A percentile compares a stretch with the other conserved stretches of the same genome.
These are phyloP conservation scores for Panopea generosa DNA, from an alignment of 2,888 invertebrate species.

Conservation along the genomic window DNA sequence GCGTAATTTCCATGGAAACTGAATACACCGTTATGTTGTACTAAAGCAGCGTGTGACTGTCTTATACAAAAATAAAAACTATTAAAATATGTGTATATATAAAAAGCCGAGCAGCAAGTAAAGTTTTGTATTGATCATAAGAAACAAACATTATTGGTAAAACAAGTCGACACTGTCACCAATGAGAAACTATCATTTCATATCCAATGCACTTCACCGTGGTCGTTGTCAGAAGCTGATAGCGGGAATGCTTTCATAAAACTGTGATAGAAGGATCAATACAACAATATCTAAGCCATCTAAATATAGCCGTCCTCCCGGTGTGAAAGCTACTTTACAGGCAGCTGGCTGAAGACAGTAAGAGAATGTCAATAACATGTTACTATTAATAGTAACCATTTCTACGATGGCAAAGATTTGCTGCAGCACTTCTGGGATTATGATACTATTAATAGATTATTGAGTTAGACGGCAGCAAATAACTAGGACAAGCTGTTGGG, in stretches of 20 bases:
- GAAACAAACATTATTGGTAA: too few relatives aligned
- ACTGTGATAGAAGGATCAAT: conserved; percentile 39
- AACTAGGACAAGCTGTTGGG: neutral
- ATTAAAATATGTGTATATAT: too few relatives aligned
- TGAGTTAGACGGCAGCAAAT: conserved; percentile 9
- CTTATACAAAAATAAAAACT: too few relatives aligned
- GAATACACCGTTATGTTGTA: too few relatives aligned
- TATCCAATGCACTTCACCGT: too few relatives aligned
- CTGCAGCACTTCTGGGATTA: conserved; percentile 57
- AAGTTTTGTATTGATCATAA: too few relatives aligned
- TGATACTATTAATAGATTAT: conserved; percentile 56
- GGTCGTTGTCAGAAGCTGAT: too few relatives aligned
- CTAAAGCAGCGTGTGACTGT: too few relatives aligned
- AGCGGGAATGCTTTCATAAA: neutral
- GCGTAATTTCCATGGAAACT: too few relatives aligned
- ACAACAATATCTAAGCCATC: conserved; percentile 18
- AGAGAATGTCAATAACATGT: conserved; percentile 60
- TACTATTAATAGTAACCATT: conserved; percentile 50
- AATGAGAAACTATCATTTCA: too few relatives aligned
- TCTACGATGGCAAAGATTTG: conserved; percentile 37
- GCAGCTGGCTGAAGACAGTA: conserved; percentile 34
- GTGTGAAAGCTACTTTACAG: conserved; percentile 43
- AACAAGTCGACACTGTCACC: too few relatives aligned
- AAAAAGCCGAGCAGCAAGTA: too few relatives aligned
- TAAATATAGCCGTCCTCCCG: conserved; percentile 44